phyloP scores from a whole-genome alignment of 2,113 vertebrate genomes.

The Amphiprion percula region DNA sequence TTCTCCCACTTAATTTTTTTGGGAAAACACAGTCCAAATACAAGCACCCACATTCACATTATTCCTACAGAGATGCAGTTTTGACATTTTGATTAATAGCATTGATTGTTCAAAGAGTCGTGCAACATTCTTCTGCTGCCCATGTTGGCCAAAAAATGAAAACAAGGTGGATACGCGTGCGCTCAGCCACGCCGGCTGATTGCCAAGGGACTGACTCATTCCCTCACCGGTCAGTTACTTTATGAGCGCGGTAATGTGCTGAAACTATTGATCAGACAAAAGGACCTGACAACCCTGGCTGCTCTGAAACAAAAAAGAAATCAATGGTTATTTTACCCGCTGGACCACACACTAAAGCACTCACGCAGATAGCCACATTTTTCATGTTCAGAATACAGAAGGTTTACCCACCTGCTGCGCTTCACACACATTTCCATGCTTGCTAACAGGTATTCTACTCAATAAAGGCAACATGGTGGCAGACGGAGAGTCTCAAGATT shows the following conservation, averaged over 20 bases:
- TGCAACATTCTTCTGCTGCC: conserved; percentile 6
- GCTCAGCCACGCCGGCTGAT: conserved; percentile 11
- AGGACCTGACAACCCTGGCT: conserved; percentile 36
- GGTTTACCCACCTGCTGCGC: conserved; percentile 35
- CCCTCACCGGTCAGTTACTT: conserved; percentile 43
- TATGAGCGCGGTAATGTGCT: conserved; percentile 54
- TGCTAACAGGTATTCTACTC: neutral
- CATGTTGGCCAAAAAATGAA: neutral
- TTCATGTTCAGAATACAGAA: conserved; percentile 13
- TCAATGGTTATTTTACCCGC: conserved; percentile 63
- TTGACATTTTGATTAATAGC: conserved; percentile 18
- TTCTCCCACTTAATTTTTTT: neutral
- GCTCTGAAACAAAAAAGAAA: conserved; percentile 60
- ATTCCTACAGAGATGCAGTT: neutral
- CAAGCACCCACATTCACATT: neutral
- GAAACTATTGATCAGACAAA: conserved; percentile 65
- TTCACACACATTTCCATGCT: neutral
- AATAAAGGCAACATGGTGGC: neutral
- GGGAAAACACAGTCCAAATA: neutral
- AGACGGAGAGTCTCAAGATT: neutral
- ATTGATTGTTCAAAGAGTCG: conserved; percentile 19
- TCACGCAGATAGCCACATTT: conserved; percentile 20
- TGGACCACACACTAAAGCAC: conserved; percentile 35
- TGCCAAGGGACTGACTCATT: conserved; percentile 42
- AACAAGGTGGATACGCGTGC: neutral